Evolutionary conservation across 2,888 invertebrate genomes (phyloP), one percentile per base, ranked within the genome.

Genomic region (Bedellia somnulentella): DNA sequence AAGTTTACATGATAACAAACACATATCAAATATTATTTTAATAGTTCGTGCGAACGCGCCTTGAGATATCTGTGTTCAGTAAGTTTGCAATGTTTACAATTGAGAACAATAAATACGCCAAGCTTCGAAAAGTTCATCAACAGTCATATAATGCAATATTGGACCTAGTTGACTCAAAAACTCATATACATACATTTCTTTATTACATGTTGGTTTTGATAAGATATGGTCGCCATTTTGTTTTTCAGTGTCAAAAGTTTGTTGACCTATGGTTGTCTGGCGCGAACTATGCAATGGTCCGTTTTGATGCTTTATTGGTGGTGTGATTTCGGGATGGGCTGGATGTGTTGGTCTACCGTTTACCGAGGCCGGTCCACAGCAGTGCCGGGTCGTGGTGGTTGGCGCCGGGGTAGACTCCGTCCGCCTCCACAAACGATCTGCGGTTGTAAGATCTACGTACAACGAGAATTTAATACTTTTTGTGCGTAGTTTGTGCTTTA

Each of bases 321-420:
- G 15, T 9, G 15, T 32, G 6, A 9, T 11, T n/a, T n/a, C n/a
- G n/a, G 9, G 5, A 15, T 27, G 27, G 27, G 10, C 4, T 22
- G 10, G 11, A 6, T 32, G 6, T 29, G 34, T 28, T 32, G 18
- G 56, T 48, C 55, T 71, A 70, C 51, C 73, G 63, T 42, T 60
- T 57, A 33, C 83, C 83, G 40, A 83, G 71, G 9, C 83, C 83
- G 22, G 82, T 67, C 83, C 83, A 83, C 73, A 83, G 78, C 52
- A 82, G 68, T 34, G 75, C 82, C 21, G 84, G 83, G 56, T 83
- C 82, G 45, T 82, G 79, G 39, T 78, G 76, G 47, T 83, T 81
- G 29, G 82, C 80, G 3, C 78, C 78, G 21, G 81, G 81, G 47
- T 82, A 79, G 6, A 59, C 61, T 4, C 77, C 78, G 44, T 80